These are phyloP conservation scores for Vireo altiloquus DNA, from an alignment of 2,113 vertebrate species.

Conservation along the genomic window DNA sequence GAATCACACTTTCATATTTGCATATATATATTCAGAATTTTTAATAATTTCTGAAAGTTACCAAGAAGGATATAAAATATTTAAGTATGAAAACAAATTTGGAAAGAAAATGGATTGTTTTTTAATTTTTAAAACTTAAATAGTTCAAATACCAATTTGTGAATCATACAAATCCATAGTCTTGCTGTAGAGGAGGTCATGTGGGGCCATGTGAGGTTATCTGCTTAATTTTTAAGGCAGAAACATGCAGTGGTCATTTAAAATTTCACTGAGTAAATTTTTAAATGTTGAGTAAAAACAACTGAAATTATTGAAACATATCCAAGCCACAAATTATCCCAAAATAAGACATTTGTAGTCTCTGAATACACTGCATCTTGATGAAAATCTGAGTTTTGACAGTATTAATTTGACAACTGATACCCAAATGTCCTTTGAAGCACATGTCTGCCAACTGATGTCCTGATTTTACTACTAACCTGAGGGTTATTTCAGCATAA, in stretches of 20 bases:
- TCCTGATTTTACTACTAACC: background rate
- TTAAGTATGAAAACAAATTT: background rate
- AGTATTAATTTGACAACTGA: background rate
- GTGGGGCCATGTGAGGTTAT: background rate
- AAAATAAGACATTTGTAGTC: background rate
- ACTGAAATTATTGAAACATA: background rate
- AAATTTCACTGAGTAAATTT: background rate
- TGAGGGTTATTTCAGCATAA: background rate
- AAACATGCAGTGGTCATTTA: background rate
- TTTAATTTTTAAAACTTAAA: background rate
- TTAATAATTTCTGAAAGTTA: background rate
- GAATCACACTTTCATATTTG: constrained; percentile 26
- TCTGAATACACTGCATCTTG: background rate
- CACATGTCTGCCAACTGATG: background rate
- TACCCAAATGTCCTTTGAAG: background rate
- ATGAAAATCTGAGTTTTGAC: background rate
- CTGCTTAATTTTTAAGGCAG: background rate
- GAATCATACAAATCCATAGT: background rate
- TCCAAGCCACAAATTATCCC: background rate
- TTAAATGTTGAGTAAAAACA: background rate
- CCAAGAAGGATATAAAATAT: background rate
- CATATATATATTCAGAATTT: background rate
- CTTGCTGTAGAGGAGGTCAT: background rate
- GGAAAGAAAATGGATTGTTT: background rate
- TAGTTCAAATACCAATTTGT: background rate